Evolutionary conservation across 2,113 vertebrate genomes (phyloP).

Genomic region (Canis aureus): DNA sequence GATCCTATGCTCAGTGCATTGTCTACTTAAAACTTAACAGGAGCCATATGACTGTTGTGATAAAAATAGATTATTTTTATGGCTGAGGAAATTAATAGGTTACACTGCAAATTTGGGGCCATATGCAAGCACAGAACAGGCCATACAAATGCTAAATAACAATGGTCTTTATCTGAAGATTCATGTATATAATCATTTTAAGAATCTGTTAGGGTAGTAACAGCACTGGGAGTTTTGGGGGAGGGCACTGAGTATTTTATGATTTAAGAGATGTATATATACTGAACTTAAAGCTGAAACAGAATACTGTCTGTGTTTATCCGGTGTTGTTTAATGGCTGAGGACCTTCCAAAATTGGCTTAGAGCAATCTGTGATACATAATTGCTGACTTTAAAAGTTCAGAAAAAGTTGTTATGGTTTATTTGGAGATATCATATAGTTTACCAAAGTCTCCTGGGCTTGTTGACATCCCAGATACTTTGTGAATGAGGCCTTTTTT

Average conservation of each 20-base stretch:
- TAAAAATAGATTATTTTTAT: neutral
- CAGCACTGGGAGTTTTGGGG: neutral
- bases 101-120: neutral
- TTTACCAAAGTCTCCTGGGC: constrained; percentile 78
- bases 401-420: constrained; percentile 77
- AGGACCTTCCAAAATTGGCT: constrained; percentile 31
- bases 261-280: neutral
- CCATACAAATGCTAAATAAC: neutral
- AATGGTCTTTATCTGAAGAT: neutral
- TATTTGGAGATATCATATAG: constrained; percentile 79
- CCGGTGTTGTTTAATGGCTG: constrained; percentile 37
- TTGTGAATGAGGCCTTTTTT: constrained; percentile 85
- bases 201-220: neutral
- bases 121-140: neutral
- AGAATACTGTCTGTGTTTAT: neutral
- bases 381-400: constrained; percentile 79
- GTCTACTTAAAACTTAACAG: neutral
- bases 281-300: constrained; percentile 15
- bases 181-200: neutral
- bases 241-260: neutral
- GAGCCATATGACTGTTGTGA: neutral
- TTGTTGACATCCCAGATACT: constrained; percentile 81
- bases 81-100: neutral
- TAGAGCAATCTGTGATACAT: constrained; percentile 32
- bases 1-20: neutral